Evolutionary conservation across 2,888 invertebrate species (phyloP), one percentile per base, ranked within the genome.

Genomic region (Epirrhoe tristata): DNA sequence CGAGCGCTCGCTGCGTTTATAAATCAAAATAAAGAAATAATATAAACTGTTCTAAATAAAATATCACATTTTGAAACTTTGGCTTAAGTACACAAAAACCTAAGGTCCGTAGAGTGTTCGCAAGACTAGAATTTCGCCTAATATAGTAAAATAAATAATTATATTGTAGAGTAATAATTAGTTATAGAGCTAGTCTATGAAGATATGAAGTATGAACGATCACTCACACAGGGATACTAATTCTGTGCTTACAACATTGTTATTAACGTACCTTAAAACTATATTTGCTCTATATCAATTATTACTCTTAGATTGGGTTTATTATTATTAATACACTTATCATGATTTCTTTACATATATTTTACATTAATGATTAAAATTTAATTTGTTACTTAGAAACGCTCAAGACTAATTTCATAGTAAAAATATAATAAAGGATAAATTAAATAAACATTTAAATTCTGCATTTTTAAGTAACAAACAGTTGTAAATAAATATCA

Each of bases 51-150:
- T 66, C 73, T 72, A 75, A 74, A 74, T 60, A 73, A 72, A 74
- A 74, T 75, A 74, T 74, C 75, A 74, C 74, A 74, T 74, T 68
- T 74, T 70, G 65, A 68, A 73, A 71, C 53, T 73, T 74, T 74
- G 74, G 74, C 74, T 74, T 58, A 24, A 24, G 1, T 24, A 53
- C 67, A 67, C 63, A 69, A 69, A 74, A 71, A 70, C 68, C 63
- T 68, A 69, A 67, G 55, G 63, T 63, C 66, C 69, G 61, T 69
- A 69, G 62, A 63, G 24, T 50, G 16, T 53, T 60, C 56, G 5
- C 65, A 58, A 58, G 68, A 68, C 61, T 64, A 57, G 63, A 66
- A 56, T 57, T 66, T 59, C 54, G 61, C 66, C 61, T 61, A 66
- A 60, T 43, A 36, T 54, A 58, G 32, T 57, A 50, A 63, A 63